Evolutionary conservation across 53 echinoderm and acorn worm genomes (phyloP).

Genomic region (Paelopatides confundens): DNA sequence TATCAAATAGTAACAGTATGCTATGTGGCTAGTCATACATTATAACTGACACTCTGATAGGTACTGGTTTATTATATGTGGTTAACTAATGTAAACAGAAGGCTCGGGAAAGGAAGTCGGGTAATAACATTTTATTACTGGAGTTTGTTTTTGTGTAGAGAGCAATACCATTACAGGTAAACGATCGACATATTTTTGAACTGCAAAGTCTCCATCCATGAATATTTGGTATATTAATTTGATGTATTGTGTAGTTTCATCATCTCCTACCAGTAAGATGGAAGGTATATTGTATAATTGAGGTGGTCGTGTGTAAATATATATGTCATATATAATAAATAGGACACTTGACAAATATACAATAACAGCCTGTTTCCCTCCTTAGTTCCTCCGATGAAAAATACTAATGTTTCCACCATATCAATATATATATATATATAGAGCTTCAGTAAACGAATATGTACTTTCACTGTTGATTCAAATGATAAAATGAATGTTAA

Average conservation of each 20-base stretch:
- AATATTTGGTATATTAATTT: conserved; percentile 36
- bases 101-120: too few species aligned
- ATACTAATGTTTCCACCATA: conserved; percentile 55
- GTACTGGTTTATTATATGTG: too few species aligned
- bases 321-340: conserved; percentile 67
- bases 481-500: not conserved
- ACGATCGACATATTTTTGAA: too few species aligned
- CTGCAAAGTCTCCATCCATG: conserved; percentile 63
- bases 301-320: conserved; percentile 66
- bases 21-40: too few species aligned
- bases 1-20: too few species aligned
- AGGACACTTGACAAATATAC: conserved; percentile 58
- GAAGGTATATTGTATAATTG: conserved; percentile 74
- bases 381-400: conserved; percentile 56
- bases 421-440: too few species aligned
- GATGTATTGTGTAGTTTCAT: conserved; percentile 47
- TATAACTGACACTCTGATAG: too few species aligned
- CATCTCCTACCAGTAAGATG: conserved; percentile 72
- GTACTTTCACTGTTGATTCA: conserved; percentile 11
- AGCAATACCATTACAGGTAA: too few species aligned
- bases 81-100: too few species aligned
- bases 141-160: too few species aligned
- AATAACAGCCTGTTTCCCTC: conserved; percentile 74
- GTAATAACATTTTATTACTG: too few species aligned
- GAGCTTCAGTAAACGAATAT: conserved; percentile 53